A percentile compares a stretch with the other conserved stretches of the same genome.
phyloP scores from a whole-genome alignment of 2,888 invertebrate genomes.

The Hemistola chrysoprasaria region DNA sequence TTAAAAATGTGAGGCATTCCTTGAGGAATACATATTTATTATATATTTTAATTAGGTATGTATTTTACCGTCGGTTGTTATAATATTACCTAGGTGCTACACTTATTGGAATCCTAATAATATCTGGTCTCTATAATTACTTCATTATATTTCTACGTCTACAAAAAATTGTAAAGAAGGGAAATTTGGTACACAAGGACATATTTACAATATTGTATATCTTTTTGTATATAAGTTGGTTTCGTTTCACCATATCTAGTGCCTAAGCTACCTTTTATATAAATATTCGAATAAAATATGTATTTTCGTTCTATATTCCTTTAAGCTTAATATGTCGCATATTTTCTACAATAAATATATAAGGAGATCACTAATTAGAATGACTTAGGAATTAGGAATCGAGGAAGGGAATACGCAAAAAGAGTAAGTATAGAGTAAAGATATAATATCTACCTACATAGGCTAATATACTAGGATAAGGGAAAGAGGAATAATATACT shows the following conservation, averaged over 20 bases:
- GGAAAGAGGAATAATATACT: constrained; percentile 27
- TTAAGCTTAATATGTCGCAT: constrained; percentile 57
- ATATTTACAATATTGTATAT: constrained; percentile 69
- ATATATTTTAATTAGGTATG: not conserved
- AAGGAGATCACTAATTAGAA: constrained; percentile 47
- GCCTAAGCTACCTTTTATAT: constrained; percentile 63
- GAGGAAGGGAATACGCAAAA: constrained; percentile 54
- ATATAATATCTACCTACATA: constrained; percentile 40
- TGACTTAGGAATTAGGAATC: constrained; percentile 46
- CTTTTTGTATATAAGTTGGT: constrained; percentile 75
- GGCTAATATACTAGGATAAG: constrained; percentile 38
- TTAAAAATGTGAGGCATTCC: too few relatives aligned
- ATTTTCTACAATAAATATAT: constrained; percentile 43
- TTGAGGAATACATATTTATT: too few relatives aligned
- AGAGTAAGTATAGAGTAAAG: constrained; percentile 44
- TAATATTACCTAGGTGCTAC: not conserved
- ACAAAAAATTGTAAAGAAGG: constrained; percentile 80
- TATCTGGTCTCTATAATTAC: constrained; percentile 13
- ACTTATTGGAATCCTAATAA: constrained; percentile 6
- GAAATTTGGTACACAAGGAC: constrained; percentile 76
- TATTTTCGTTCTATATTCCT: constrained; percentile 50
- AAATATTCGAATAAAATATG: constrained; percentile 77
- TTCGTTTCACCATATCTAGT: constrained; percentile 48
- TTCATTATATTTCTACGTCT: constrained; percentile 44
- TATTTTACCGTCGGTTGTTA: not conserved